These are phyloP conservation scores for Prionailurus bengalensis DNA, from an alignment of 2,113 vertebrate species.

Conservation along the genomic window DNA sequence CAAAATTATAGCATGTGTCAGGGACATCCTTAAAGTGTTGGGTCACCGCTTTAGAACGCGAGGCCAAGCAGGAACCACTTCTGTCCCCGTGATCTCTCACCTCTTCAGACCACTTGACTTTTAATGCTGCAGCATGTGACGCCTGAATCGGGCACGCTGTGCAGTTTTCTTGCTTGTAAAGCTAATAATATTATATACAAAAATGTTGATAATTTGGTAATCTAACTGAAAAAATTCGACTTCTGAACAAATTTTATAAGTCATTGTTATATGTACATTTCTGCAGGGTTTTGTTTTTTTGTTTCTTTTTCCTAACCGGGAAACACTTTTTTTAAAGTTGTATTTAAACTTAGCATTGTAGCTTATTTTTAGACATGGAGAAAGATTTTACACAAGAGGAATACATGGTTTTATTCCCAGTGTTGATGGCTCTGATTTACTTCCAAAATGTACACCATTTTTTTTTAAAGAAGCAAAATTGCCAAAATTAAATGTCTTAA, in stretches of 20 bases:
- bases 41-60: fast-evolving
- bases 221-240: neutral
- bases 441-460: neutral
- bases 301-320: neutral
- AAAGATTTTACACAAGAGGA: neutral
- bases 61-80: neutral
- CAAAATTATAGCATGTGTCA: fast-evolving
- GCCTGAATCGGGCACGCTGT: neutral
- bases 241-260: neutral
- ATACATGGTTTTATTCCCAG: neutral
- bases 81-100: fast-evolving
- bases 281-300: neutral
- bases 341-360: neutral
- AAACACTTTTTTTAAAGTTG: neutral
- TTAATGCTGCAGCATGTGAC: fast-evolving
- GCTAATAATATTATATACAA: neutral
- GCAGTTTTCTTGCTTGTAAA: neutral
- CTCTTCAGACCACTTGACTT: too few relatives aligned
- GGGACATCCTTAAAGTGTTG: fast-evolving
- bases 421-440: neutral
- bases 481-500: constrained; percentile 10
- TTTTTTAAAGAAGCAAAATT: neutral
- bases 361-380: neutral
- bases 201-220: neutral
- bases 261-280: neutral